These are phyloP conservation scores for Knipowitschia caucasica DNA, from an alignment of 2,797 vertebrate species.

Conservation along the genomic window DNA sequence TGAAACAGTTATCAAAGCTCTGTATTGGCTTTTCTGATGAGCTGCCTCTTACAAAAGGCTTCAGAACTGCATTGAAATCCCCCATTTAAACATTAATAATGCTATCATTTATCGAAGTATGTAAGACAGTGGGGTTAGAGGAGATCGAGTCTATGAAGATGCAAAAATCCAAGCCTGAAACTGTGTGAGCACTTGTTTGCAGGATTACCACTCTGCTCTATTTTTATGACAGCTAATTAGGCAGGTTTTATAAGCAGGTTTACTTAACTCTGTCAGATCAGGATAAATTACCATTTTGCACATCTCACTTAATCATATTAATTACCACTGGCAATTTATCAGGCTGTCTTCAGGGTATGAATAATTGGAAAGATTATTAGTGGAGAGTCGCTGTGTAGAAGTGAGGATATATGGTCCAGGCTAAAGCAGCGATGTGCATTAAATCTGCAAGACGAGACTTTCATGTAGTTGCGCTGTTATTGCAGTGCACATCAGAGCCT, in stretches of 20 bases:
- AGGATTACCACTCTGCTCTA: slow-evolving; percentile 49
- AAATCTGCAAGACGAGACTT: slow-evolving; percentile 15
- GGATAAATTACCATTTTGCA: slow-evolving; percentile 73
- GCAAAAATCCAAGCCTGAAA: slow-evolving; percentile 18
- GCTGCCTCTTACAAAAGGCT: too few species aligned
- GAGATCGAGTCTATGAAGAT: slow-evolving; percentile 7
- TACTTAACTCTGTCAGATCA: slow-evolving; percentile 70
- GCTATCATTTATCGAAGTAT: background rate
- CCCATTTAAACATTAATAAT: background rate
- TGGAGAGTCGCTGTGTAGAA: slow-evolving; percentile 47
- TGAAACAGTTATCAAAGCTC: too few species aligned
- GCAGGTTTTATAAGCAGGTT: slow-evolving; percentile 69
- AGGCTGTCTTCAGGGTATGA: slow-evolving; percentile 65
- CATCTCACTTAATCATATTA: slow-evolving; percentile 76
- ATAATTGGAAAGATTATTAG: slow-evolving; percentile 70
- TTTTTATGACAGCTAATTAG: slow-evolving; percentile 69
- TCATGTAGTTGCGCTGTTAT: slow-evolving; percentile 8
- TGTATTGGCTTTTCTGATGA: too few species aligned
- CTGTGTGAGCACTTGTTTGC: slow-evolving; percentile 42
- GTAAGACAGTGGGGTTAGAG: background rate
- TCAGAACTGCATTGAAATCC: too few species aligned
- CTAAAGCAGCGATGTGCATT: slow-evolving; percentile 18
- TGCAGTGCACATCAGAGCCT: slow-evolving; percentile 1
- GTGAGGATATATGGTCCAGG: slow-evolving; percentile 26
- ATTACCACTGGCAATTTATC: slow-evolving; percentile 74